phyloP scores from a whole-genome alignment of 2,113 vertebrate species.

The Lepisosteus oculatus region DNA sequence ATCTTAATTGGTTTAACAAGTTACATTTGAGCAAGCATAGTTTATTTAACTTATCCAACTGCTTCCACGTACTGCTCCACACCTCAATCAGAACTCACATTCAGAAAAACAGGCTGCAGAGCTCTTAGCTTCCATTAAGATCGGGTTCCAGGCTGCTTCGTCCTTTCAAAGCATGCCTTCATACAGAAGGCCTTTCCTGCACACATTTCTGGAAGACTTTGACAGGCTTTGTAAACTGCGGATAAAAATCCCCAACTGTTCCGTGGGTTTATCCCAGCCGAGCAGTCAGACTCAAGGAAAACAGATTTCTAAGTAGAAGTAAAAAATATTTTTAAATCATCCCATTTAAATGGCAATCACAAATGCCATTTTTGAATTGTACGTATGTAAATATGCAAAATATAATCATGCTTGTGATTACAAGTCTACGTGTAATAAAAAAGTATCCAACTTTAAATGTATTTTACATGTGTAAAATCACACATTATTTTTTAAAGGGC shows the following conservation, averaged over 20 bases:
- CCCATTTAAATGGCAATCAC: too few relatives aligned
- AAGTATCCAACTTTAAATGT: too few relatives aligned
- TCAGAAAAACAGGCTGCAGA: neutral
- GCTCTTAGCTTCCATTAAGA: constrained; percentile 1
- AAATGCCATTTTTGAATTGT: too few relatives aligned
- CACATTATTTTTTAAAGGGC: too few relatives aligned
- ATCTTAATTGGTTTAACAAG: constrained; percentile 14
- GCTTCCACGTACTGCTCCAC: neutral
- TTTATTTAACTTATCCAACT: constrained; percentile 10
- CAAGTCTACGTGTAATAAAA: too few relatives aligned
- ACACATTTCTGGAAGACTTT: neutral
- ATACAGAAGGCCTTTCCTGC: neutral
- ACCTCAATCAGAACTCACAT: constrained; percentile 1
- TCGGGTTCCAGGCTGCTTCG: constrained; percentile 4
- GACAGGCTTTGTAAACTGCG: neutral
- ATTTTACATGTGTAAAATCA: too few relatives aligned
- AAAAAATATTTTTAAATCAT: too few relatives aligned
- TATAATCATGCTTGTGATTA: too few relatives aligned
- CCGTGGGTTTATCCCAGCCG: neutral
- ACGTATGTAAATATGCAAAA: too few relatives aligned
- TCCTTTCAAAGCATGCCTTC: constrained; percentile 11
- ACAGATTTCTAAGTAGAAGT: too few relatives aligned
- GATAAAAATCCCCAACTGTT: constrained; percentile 10
- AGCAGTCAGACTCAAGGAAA: too few relatives aligned
- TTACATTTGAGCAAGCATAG: neutral